Evolutionary conservation across 2,888 invertebrate species (phyloP).

Genomic region (Cyaniris semiargus): DNA sequence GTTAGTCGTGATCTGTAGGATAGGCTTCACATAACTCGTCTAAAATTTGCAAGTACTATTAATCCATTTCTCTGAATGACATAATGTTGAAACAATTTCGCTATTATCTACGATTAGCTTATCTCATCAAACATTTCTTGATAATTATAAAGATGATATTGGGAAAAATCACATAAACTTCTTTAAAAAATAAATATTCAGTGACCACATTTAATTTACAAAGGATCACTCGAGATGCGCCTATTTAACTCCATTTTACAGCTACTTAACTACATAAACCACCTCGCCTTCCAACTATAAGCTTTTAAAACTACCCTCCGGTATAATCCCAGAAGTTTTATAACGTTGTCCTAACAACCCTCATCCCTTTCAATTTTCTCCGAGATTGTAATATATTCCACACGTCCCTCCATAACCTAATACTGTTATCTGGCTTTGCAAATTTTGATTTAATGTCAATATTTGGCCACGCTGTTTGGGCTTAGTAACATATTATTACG

Average conservation of each 20-base stretch:
- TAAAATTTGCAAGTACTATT: no score
- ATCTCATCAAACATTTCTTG: neutral
- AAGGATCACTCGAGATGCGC: neutral
- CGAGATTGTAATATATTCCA: slow-evolving; percentile 24
- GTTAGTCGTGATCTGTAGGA: no score
- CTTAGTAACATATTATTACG: neutral
- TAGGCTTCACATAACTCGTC: no score
- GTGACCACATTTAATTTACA: no score
- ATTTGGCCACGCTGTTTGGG: slow-evolving; percentile 16
- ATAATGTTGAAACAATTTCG: no score
- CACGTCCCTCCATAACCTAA: neutral
- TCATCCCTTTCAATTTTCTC: slow-evolving; percentile 28
- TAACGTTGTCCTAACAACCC: slow-evolving; percentile 21
- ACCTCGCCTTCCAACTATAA: neutral
- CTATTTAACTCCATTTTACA: neutral
- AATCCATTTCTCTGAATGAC: no score
- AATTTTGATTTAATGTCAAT: slow-evolving; percentile 26
- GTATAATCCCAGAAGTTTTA: slow-evolving; percentile 9
- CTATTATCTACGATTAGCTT: neutral
- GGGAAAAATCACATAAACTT: no score
- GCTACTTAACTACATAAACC: neutral
- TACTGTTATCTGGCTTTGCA: neutral
- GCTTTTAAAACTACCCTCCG: slow-evolving; percentile 13
- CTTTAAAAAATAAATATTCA: no score
- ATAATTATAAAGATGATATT: no score